phyloP scores from a whole-genome alignment of 1,140 invertebrate species.

The Limonius californicus region DNA sequence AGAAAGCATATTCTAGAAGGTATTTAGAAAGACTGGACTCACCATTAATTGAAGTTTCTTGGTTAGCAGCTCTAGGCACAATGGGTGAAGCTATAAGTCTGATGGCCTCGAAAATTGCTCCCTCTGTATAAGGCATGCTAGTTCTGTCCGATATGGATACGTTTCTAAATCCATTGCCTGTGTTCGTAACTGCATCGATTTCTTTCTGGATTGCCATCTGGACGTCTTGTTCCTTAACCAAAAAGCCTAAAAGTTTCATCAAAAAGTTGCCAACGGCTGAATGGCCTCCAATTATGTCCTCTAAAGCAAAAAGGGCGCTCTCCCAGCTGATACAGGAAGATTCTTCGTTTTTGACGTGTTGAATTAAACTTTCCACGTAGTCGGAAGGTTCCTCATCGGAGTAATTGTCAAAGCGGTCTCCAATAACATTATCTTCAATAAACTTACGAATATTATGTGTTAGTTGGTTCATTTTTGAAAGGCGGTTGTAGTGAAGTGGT shows the following conservation, averaged over 20 bases:
- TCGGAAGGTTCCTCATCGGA: constrained; percentile 58
- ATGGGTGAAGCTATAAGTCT: constrained; percentile 81
- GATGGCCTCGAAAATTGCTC: constrained; percentile 73
- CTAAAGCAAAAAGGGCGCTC: constrained; percentile 70
- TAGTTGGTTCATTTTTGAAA: constrained; percentile 61
- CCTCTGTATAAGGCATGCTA: constrained; percentile 74
- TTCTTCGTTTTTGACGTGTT: constrained; percentile 53
- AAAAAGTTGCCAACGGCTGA: constrained; percentile 78
- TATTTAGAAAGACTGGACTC: constrained; percentile 16
- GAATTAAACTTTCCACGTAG: constrained; percentile 69
- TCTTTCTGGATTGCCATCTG: constrained; percentile 64
- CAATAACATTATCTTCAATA: constrained; percentile 66
- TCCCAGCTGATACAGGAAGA: constrained; percentile 56
- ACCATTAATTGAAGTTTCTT: constrained; percentile 66
- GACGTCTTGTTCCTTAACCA: constrained; percentile 53
- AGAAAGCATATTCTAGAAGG: too few relatives aligned
- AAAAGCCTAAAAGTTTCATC: constrained; percentile 54
- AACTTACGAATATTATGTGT: constrained; percentile 67
- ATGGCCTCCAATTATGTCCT: constrained; percentile 84
- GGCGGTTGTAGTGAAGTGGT: constrained; percentile 65
- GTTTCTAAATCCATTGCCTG: constrained; percentile 20
- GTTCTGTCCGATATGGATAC: constrained; percentile 52
- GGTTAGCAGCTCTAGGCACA: constrained; percentile 82
- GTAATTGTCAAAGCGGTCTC: constrained; percentile 53
- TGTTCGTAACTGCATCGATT: constrained; percentile 55